Evolutionary conservation across 2,797 vertebrate species (phyloP), one percentile per base, ranked within the genome.

Genomic region (Xenops minutus): DNA sequence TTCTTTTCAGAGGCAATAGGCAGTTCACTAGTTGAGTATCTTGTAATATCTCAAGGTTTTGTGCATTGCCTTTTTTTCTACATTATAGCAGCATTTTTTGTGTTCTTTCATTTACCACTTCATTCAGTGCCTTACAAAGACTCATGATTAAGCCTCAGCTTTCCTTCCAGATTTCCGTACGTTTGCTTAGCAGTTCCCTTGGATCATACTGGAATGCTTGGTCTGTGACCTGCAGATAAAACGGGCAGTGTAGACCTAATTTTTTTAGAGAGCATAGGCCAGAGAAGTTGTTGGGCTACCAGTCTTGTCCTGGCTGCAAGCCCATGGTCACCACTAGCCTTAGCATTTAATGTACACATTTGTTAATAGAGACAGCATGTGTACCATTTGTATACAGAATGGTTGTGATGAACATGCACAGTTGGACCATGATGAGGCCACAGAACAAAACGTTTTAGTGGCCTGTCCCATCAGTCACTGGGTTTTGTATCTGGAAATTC

Each of bases 381-480:
- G 19, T 26, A 5, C 49, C 5, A 18, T 34, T 62, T 32, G 17
- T n/a, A 6, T 85, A 52, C 24, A 30, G 23, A 51, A 19, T 8
- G 27, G 9, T 48, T 34, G 30, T 62, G 74, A 36, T 58, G 29
- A 14, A 12, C 1, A 0, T 34, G 32, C 0, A 0, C 49, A 34
- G 27, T 32, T 76, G 19, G 44, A 37, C 36, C 22, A 1, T 43
- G 55, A 79, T n/a, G 64, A 54, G 24, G 37, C 22, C 34, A n/a
- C 34, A 46, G 37, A n/a, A 10, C 24, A 20, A 63, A 89, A 51
- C 6, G 2, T 51, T 74, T 56, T 17, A 26, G 54, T 85, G n/a
- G 16, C 52, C 39, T 71, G 23, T 41, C 23, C 27, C 6, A 26
- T 64, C 39, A 24, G 30, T 34, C 3, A 1, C 61, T n/a, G 10